A percentile compares a stretch with the other conserved stretches of the same genome.
Conservation (phyloP, 2,797 vertebrate genomes). For the Loris lydekkerianus region DNA sequence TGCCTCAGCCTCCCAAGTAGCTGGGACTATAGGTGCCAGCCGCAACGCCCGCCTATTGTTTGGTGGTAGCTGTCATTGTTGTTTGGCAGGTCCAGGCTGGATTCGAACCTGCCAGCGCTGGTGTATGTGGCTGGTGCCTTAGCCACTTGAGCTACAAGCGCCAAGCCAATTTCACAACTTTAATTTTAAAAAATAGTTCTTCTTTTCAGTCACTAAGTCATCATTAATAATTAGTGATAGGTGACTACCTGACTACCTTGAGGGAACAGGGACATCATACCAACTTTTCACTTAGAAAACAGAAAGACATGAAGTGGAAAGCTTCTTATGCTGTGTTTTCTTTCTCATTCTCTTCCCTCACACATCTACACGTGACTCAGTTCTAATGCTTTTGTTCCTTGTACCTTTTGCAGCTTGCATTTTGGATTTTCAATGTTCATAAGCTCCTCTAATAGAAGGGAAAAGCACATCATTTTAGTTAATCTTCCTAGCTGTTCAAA, state of each 20-base stretch:
- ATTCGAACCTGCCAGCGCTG: no score
- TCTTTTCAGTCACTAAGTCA: conserved; percentile 43
- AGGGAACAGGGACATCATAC: neutral
- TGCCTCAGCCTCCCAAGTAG: no score
- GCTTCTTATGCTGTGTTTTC: conserved; percentile 6
- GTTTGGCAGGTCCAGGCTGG: no score
- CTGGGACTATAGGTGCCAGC: no score
- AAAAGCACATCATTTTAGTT: conserved; percentile 74
- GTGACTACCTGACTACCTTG: neutral
- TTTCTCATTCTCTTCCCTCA: neutral
- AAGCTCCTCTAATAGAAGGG: conserved; percentile 54
- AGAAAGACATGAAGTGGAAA: conserved; percentile 46
- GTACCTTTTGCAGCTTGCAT: conserved; percentile 41
- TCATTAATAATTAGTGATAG: conserved; percentile 30
- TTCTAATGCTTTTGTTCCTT: conserved; percentile 59
- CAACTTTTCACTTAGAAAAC: conserved; percentile 64
- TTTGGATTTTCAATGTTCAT: conserved; percentile 64
- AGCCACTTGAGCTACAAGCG: no score
- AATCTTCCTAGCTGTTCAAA: conserved; percentile 69
- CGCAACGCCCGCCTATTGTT: no score
- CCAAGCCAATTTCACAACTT: conserved; percentile 39
- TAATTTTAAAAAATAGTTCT: conserved; percentile 66
- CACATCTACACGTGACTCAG: neutral
- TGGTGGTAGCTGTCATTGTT: no score
- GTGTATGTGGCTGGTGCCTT: no score